Conservation (phyloP, 2,888 invertebrate genomes). For the Adineta ricciae region DNA sequence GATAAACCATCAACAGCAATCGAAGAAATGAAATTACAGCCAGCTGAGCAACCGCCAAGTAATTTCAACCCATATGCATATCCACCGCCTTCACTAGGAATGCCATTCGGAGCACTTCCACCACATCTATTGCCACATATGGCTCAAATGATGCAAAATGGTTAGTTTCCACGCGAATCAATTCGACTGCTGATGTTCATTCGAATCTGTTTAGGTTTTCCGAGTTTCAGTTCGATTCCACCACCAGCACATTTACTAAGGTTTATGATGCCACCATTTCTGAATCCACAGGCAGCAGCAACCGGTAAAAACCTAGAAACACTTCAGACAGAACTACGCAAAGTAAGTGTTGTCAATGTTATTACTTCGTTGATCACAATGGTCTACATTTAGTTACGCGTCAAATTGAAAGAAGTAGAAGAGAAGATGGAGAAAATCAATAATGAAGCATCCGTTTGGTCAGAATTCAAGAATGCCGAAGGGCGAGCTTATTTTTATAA, state of each 20-base stretch:
- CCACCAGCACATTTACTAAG: background rate
- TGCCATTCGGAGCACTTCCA: constrained; percentile 35
- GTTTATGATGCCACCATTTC: constrained; percentile 16
- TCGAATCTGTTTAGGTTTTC: background rate
- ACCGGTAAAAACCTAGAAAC: background rate
- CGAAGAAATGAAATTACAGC: constrained; percentile 48
- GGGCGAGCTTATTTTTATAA: constrained; percentile 31
- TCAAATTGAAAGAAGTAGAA: constrained; percentile 23
- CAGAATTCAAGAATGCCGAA: constrained; percentile 28
- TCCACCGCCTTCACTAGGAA: constrained; percentile 35
- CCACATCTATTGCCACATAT: background rate
- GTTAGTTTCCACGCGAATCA: background rate
- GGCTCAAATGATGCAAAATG: constrained; percentile 6
- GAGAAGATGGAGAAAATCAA: constrained; percentile 21
- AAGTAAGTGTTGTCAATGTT: too few species aligned
- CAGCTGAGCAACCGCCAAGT: background rate
- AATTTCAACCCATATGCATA: constrained; percentile 20
- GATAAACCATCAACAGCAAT: constrained; percentile 42
- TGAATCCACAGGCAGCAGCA: background rate
- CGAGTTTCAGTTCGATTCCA: background rate
- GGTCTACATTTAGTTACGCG: background rate
- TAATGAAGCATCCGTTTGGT: constrained; percentile 11
- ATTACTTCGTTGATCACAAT: background rate
- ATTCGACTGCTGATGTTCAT: too few species aligned
- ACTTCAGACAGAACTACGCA: background rate